Percentiles rank a stretch among this genome's conserved stretches.
phyloP scores from a whole-genome alignment of 1,140 invertebrate genomes.

The Phocides pigmalion region DNA sequence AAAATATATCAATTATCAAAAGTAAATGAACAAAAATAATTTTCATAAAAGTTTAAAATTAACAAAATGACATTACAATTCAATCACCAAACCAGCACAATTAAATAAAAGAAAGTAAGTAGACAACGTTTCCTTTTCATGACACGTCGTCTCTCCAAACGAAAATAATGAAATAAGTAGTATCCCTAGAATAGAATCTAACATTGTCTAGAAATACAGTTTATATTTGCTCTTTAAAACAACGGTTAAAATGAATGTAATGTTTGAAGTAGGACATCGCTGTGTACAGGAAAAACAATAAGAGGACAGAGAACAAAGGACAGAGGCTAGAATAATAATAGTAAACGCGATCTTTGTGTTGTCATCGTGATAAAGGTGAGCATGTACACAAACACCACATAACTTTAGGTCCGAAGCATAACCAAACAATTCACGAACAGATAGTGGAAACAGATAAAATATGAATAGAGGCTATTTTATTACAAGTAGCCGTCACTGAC shows the following conservation, averaged over 20 bases:
- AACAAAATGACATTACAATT: not conserved
- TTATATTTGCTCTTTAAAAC: slow-evolving; percentile 1
- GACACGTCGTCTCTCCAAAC: not conserved
- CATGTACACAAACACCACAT: not conserved
- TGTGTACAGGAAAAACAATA: slow-evolving; percentile 24
- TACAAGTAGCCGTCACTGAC: no score
- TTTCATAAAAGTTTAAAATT: no score
- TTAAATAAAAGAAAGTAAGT: slow-evolving; percentile 1
- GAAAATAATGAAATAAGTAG: slow-evolving; percentile 18
- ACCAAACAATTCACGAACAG: not conserved
- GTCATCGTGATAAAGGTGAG: slow-evolving; percentile 28
- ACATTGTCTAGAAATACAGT: slow-evolving; percentile 9
- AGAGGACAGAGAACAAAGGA: slow-evolving; percentile 23
- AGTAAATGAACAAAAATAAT: no score
- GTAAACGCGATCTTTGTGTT: slow-evolving; percentile 14
- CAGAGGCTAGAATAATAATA: slow-evolving; percentile 24
- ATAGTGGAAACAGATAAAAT: slow-evolving; percentile 7
- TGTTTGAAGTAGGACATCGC: slow-evolving; percentile 22
- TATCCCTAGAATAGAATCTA: not conserved
- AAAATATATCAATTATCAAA: no score
- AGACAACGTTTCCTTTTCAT: slow-evolving; percentile 6
- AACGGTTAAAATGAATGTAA: slow-evolving; percentile 1
- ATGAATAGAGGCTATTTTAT: not conserved
- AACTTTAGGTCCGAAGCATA: not conserved
- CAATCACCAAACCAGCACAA: not conserved